Base-by-base conservation (phyloP, 2,113 vertebrate species). In the Megaptera novaeangliae region DNA sequence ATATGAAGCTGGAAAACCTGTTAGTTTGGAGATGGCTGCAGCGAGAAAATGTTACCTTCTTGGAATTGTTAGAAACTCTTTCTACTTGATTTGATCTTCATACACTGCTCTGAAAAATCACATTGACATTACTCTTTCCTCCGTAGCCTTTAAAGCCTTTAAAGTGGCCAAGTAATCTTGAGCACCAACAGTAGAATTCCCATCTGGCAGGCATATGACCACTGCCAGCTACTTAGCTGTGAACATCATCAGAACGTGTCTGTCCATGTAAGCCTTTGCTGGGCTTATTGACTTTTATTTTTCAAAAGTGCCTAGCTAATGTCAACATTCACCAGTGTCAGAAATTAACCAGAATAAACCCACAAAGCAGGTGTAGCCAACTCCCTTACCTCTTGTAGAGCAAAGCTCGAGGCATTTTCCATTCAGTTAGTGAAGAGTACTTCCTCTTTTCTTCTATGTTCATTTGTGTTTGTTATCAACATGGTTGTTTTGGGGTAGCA, bases 11-110 rank as follows among this genome's bases (percentile, higher is more conserved):
- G 2, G n/a, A 6, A 21, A 11, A 59, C 2, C 21, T 68, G 1
- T 49, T 72, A 31, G 18, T 34, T 25, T 95, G 27, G 3, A 6
- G 36, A 20, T 41, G 12, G 6, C 17, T 74, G 3, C 21, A 44
- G 7, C 59, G 64, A 57, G n/a, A 88, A 93, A 61, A 82, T 49
- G 12, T 14, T 41, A 6, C 80, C 17, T 87, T 78, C 64, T 84
- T 12, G 17, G 27, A 91, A 71, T 23, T 13, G 41, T 94, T 86
- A 77, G 41, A 85, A 78, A 88, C 29, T 52, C 36, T 82, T 3
- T 91, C 57, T 90, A 80, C 94, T 92, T 90, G 83, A 92, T 64
- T 77, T 93, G 72, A 59, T 88, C 64, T 96, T 82, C 80, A 85
- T 80, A 64, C 13, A 1, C 29, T 41, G 27, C 31, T 96, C 55